Conservation (phyloP, 2,888 invertebrate genomes). For the Xylota sylvarum region DNA sequence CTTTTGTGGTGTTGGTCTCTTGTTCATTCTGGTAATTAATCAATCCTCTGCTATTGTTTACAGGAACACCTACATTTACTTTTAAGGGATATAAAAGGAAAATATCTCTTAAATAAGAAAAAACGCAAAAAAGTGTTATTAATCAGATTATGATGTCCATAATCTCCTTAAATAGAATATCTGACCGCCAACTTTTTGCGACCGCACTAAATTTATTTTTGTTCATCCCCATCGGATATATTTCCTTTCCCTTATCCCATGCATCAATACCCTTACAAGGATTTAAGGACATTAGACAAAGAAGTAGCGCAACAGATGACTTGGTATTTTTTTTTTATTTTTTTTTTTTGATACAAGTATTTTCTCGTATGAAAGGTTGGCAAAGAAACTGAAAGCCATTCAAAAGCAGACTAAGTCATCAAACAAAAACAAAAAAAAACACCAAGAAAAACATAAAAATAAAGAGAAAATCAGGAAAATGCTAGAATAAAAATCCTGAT, state of each 20-base stretch:
- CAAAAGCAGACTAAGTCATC: constrained; percentile 37
- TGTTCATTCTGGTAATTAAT: too few species aligned
- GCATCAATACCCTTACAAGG: constrained; percentile 40
- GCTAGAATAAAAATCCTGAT: constrained; percentile 7
- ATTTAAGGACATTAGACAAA: constrained; percentile 18
- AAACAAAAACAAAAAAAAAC: constrained; percentile 4
- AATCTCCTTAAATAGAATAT: constrained; percentile 41
- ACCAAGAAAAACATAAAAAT: not conserved
- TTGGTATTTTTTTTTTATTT: constrained; percentile 7
- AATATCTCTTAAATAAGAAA: not conserved
- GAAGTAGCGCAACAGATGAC: constrained; percentile 47
- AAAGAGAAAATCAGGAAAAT: constrained; percentile 3
- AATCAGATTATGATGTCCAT: constrained; percentile 49
- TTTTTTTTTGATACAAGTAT: constrained; percentile 3
- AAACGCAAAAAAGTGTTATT: constrained; percentile 21
- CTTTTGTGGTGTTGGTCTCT: too few species aligned
- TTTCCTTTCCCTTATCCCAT: constrained; percentile 38
- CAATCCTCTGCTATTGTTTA: too few species aligned
- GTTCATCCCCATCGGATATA: constrained; percentile 9
- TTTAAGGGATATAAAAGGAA: not conserved
- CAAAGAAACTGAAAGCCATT: constrained; percentile 21
- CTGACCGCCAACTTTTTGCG: constrained; percentile 11
- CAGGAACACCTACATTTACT: not conserved
- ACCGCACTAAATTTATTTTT: constrained; percentile 24
- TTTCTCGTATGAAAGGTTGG: constrained; percentile 24